phyloP scores from a whole-genome alignment of 2,888 invertebrate species.

The Drosophila monieri region DNA sequence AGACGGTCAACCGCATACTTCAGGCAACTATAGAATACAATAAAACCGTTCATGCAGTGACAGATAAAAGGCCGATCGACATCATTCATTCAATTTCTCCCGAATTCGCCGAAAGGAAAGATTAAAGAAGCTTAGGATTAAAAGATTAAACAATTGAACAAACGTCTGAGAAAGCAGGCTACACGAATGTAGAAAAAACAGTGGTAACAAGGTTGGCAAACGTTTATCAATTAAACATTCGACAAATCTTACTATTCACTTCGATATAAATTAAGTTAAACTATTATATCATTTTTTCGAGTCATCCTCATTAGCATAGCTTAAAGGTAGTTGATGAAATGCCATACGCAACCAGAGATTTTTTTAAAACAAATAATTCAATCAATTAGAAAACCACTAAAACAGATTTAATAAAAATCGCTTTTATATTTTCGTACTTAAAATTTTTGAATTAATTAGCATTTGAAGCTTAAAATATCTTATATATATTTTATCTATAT shows the following conservation, averaged over 20 bases:
- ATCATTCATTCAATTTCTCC: slow-evolving; percentile 5
- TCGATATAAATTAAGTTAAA: too few species aligned
- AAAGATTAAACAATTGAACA: slow-evolving; percentile 2
- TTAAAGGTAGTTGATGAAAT: too few species aligned
- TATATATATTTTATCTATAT: too few species aligned
- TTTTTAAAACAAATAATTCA: too few species aligned
- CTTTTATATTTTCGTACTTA: too few species aligned
- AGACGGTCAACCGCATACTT: slow-evolving; percentile 4
- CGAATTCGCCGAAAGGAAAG: slow-evolving; percentile 3
- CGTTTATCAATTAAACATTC: slow-evolving; percentile 2
- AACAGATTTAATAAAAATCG: too few species aligned
- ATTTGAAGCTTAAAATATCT: too few species aligned
- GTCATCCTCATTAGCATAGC: slow-evolving; percentile 2
- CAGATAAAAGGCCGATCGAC: slow-evolving; percentile 1
- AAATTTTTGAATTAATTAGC: too few species aligned
- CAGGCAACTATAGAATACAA: background rate
- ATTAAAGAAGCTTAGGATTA: slow-evolving; percentile 5
- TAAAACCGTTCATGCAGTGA: too few species aligned
- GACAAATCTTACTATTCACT: background rate
- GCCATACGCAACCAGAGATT: too few species aligned
- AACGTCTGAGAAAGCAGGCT: slow-evolving; percentile 1
- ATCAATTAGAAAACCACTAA: too few species aligned
- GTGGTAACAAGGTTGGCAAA: background rate
- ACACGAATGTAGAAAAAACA: background rate
- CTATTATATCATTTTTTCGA: background rate